phyloP scores from a whole-genome alignment of 2,797 vertebrate species.

The Threskiornis aethiopicus region DNA sequence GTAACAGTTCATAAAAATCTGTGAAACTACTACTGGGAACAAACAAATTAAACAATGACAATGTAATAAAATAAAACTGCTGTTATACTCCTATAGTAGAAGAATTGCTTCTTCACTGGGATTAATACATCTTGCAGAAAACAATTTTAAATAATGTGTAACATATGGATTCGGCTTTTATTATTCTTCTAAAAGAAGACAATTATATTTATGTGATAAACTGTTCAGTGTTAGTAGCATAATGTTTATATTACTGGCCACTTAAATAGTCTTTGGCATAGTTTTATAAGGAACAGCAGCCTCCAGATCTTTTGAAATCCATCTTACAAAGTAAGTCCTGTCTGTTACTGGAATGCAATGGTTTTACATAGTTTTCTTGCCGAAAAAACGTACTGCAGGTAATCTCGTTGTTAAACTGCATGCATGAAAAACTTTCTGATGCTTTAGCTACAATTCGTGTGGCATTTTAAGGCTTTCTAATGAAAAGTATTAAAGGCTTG shows the following conservation, averaged over 20 bases:
- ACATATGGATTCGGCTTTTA: slow-evolving; percentile 77
- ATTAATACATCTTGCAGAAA: slow-evolving; percentile 74
- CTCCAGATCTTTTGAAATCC: slow-evolving; percentile 59
- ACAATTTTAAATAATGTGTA: slow-evolving; percentile 77
- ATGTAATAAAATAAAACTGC: slow-evolving; percentile 73
- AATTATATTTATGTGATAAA: slow-evolving; percentile 81
- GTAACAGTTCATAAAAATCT: slow-evolving; percentile 76
- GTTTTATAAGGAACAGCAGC: slow-evolving; percentile 68
- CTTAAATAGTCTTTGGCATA: slow-evolving; percentile 73
- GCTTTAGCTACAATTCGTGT: background rate
- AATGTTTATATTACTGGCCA: slow-evolving; percentile 75
- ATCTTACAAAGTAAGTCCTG: slow-evolving; percentile 58
- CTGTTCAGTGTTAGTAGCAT: slow-evolving; percentile 74
- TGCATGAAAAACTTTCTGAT: slow-evolving; percentile 21
- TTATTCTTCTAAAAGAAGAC: slow-evolving; percentile 78
- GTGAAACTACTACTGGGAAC: slow-evolving; percentile 70
- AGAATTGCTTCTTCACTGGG: slow-evolving; percentile 70
- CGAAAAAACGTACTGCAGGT: background rate
- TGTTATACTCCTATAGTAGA: slow-evolving; percentile 61
- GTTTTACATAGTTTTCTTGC: background rate
- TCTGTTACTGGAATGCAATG: slow-evolving; percentile 51
- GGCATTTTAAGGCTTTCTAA: slow-evolving; percentile 5
- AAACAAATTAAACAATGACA: slow-evolving; percentile 78
- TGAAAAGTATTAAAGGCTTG: background rate
- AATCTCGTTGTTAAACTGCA: background rate